Evolutionary conservation across 2,797 vertebrate species (phyloP).

Genomic region (Ctenosaura bakeri): DNA sequence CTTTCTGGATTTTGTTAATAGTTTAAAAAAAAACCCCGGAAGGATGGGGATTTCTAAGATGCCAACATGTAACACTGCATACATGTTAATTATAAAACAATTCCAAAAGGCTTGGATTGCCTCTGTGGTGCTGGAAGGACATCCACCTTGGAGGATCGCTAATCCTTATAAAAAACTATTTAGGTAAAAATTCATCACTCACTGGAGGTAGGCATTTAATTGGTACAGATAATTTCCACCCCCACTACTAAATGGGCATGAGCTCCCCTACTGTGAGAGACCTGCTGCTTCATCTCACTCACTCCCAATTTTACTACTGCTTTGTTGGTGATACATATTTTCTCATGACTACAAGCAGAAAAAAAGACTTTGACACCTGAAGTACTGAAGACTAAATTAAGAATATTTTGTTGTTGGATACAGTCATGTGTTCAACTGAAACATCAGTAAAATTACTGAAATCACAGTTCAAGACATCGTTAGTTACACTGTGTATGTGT

Average conservation of each 20-base stretch:
- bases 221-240: neutral
- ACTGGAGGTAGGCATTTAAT: neutral
- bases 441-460: neutral
- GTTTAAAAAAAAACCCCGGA: neutral
- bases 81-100: neutral
- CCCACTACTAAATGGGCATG: neutral
- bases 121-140: neutral
- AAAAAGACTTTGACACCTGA: neutral
- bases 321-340: neutral
- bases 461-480: neutral
- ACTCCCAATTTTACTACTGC: neutral
- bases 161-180: neutral
- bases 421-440: neutral
- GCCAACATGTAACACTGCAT: neutral
- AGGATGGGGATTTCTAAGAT: neutral
- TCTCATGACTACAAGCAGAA: neutral
- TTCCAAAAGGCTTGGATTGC: neutral
- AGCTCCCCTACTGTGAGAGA: neutral
- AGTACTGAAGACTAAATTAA: neutral
- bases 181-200: neutral
- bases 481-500: neutral
- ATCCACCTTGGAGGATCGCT: neutral
- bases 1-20: neutral
- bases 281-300: neutral
- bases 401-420: neutral